A percentile compares a stretch with the other conserved stretches of the same genome.
phyloP scores from a whole-genome alignment of 2,113 vertebrate genomes.

The Machaerirhynchus nigripectus region DNA sequence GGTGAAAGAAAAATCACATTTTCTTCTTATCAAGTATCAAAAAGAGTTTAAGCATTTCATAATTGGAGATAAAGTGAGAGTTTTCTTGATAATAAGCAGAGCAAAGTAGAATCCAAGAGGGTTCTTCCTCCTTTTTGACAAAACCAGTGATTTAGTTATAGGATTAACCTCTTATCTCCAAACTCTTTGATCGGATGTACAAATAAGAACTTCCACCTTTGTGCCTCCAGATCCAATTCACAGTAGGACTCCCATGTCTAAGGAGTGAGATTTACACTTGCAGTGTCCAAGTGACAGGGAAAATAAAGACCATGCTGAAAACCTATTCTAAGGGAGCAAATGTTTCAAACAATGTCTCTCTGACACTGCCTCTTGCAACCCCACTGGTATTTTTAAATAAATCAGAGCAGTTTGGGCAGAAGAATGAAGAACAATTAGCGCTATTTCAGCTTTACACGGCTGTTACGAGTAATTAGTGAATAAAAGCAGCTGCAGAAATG shows the following conservation, averaged over 20 bases:
- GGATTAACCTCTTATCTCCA: not conserved
- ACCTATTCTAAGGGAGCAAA: not conserved
- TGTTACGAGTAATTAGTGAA: not conserved
- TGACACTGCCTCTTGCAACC: not conserved
- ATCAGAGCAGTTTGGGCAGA: not conserved
- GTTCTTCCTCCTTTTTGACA: not conserved
- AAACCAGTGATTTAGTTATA: not conserved
- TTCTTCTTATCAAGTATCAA: not conserved
- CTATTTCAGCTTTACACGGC: not conserved
- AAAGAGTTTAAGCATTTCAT: not conserved
- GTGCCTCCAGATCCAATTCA: not conserved
- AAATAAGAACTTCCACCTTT: not conserved
- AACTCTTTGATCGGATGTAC: not conserved
- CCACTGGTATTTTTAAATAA: not conserved
- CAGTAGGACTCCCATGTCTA: not conserved
- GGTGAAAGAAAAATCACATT: not conserved
- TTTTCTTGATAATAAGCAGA: not conserved
- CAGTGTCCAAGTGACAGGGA: not conserved
- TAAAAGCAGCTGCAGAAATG: not conserved
- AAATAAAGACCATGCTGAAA: not conserved
- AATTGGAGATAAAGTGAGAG: not conserved
- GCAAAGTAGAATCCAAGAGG: not conserved
- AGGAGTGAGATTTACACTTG: not conserved
- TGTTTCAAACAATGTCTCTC: not conserved
- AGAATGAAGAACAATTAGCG: not conserved